Base-by-base conservation (phyloP, 2,888 invertebrate genomes). In the Drosophila recens region DNA sequence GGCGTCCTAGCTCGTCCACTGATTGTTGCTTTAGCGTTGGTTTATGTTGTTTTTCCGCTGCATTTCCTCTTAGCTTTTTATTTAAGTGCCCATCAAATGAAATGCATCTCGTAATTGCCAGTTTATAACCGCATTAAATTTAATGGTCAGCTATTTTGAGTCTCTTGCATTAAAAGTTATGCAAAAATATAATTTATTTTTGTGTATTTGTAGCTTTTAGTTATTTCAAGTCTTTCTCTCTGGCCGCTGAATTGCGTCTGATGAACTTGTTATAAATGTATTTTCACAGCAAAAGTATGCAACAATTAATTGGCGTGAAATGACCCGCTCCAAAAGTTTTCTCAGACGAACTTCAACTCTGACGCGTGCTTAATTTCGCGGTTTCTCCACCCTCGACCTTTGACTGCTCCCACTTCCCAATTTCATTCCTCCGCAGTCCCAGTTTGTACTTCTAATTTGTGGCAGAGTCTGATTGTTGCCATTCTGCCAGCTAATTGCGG, bases 281-380 rank as follows among this genome's bases (percentile, higher is more conserved):
- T 46, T 23, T 57, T 57, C n/a, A 10, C 23, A 34, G 45, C n/a
- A 17, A 40, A 54, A 73, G 64, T 58, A 70, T 67, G 77, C 74
- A 79, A 71, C 85, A 82, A 79, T 77, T 77, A 85, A 82, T 82
- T 82, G 69, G 77, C 74, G 65, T 67, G 74, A 79, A 85, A 75
- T 69, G 67, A 36, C 45, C 36, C 78, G 54, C 48, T 65, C 33
- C 36, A 27, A 56, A 52, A 53, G 45, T 11, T 58, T 73, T 62
- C 45, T n/a, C 38, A 5, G 20, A 4, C 13, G 23, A 38, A 57
- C 42, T 53, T 65, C 46, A n/a, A 38, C 48, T 11, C 30, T 48
- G 63, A 48, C 20, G 51, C 45, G 45, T 57, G 61, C 56, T 45
- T 48, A 67, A 45, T 61, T 72, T 43, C 30, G 61, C 49, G 56